Evolutionary conservation across 1,140 invertebrate genomes (phyloP).

Genomic region (Drosophila neocordata): DNA sequence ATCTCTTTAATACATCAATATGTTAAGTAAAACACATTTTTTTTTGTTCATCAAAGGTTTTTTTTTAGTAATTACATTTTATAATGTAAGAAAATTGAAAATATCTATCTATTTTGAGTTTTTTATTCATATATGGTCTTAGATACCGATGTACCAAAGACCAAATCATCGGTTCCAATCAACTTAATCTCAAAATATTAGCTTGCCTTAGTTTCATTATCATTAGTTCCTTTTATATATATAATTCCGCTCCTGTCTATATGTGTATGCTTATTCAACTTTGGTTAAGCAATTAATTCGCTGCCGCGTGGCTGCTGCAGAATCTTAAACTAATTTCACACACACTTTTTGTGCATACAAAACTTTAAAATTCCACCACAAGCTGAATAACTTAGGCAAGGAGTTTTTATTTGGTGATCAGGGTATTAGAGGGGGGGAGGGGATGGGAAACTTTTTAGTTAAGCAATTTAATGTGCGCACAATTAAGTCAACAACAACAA

Average conservation of each 20-base stretch:
- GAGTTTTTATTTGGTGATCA: neutral
- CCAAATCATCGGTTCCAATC: no score
- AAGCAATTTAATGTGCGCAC: conserved; percentile 74
- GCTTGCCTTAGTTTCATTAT: no score
- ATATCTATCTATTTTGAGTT: no score
- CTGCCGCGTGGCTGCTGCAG: conserved; percentile 21
- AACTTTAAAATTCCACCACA: conserved; percentile 38
- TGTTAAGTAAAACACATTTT: no score
- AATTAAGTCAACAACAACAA: conserved; percentile 71
- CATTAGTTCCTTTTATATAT: neutral
- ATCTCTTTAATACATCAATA: no score
- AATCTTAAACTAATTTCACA: conserved; percentile 19
- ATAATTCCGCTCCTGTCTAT: neutral
- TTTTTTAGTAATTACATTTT: no score
- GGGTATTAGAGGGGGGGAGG: neutral
- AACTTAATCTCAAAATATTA: no score
- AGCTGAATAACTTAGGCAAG: conserved; percentile 15
- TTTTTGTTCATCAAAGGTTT: no score
- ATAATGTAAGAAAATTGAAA: no score
- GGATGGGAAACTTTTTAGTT: conserved; percentile 43
- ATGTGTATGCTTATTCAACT: conserved; percentile 24
- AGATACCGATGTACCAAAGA: no score
- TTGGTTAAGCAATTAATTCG: conserved; percentile 46
- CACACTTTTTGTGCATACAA: conserved; percentile 15
- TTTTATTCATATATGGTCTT: no score